Percentiles rank a stretch among this genome's conserved stretches.
Evolutionary conservation across 2,113 vertebrate species (phyloP).

Genomic region (Danionella cerebrum): DNA sequence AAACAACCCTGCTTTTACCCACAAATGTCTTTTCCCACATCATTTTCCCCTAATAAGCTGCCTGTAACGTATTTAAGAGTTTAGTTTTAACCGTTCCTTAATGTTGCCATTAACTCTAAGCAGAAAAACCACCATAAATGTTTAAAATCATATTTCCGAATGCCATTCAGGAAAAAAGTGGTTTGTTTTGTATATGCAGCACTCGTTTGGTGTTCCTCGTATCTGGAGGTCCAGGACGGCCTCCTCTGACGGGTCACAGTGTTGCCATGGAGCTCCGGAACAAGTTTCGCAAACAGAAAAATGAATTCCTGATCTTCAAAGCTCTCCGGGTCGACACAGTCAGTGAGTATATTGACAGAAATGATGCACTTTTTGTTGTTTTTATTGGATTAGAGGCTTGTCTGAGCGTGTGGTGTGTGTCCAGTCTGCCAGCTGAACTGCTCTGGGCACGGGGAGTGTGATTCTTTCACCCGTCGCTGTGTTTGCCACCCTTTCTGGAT

Average conservation of each 20-base stretch:
- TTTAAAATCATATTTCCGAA: too few species aligned
- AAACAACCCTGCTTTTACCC: too few species aligned
- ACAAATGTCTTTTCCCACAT: too few species aligned
- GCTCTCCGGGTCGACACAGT: constrained; percentile 83
- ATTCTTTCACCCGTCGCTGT: constrained; percentile 87
- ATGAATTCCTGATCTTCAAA: constrained; percentile 88
- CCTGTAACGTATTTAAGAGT: too few species aligned
- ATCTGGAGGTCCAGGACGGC: constrained; percentile 80
- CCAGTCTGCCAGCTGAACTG: constrained; percentile 94
- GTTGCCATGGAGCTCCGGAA: constrained; percentile 80
- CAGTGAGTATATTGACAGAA: constrained; percentile 89
- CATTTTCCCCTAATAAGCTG: too few species aligned
- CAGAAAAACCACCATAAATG: too few species aligned
- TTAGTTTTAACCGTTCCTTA: too few species aligned
- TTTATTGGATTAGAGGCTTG: neutral
- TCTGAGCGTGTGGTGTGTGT: constrained; percentile 1
- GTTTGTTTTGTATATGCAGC: constrained; percentile 52
- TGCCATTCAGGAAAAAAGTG: neutral
- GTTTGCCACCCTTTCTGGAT: constrained; percentile 96
- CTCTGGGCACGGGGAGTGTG: constrained; percentile 86
- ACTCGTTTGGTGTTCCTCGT: constrained; percentile 95
- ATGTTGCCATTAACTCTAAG: too few species aligned
- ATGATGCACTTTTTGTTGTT: too few species aligned
- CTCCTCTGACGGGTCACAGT: constrained; percentile 79
- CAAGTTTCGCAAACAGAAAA: constrained; percentile 86